These are phyloP conservation scores for Alces alces DNA, from an alignment of 2,113 vertebrate genomes.

Conservation along the genomic window DNA sequence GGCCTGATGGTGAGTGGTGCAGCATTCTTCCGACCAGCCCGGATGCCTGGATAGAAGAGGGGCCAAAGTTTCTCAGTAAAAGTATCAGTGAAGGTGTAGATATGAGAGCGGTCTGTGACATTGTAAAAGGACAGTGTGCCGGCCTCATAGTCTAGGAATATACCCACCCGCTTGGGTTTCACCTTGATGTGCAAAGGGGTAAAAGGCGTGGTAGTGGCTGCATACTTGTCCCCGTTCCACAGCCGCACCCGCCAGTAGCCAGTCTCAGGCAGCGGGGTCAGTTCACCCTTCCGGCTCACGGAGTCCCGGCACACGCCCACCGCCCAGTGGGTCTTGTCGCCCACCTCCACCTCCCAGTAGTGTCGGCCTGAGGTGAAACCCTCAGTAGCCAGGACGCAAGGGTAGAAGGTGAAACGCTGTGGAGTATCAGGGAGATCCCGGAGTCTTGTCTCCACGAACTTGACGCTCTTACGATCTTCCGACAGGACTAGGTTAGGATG, in stretches of 20 bases:
- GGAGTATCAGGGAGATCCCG: slow-evolving; percentile 75
- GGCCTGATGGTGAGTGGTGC: slow-evolving; percentile 75
- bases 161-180: slow-evolving; percentile 82
- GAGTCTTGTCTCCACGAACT: slow-evolving; percentile 69
- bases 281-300: slow-evolving; percentile 74
- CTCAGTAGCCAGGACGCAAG: slow-evolving; percentile 75
- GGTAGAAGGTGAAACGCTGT: slow-evolving; percentile 74
- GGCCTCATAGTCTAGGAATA: slow-evolving; percentile 89
- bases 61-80: slow-evolving; percentile 89
- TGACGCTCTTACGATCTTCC: slow-evolving; percentile 75
- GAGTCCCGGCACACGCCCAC: slow-evolving; percentile 78
- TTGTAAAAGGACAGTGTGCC: slow-evolving; percentile 92
- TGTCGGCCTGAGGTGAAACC: slow-evolving; percentile 79
- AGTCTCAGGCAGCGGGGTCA: slow-evolving; percentile 68
- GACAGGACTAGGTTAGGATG: slow-evolving; percentile 77
- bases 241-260: slow-evolving; percentile 77
- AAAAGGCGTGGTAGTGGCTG: slow-evolving; percentile 82
- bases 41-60: slow-evolving; percentile 81
- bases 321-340: slow-evolving; percentile 79
- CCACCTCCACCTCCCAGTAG: slow-evolving; percentile 81
- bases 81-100: slow-evolving; percentile 86
- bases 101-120: slow-evolving; percentile 86
- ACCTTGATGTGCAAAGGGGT: slow-evolving; percentile 78
- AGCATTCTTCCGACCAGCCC: slow-evolving; percentile 76
- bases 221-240: slow-evolving; percentile 80